Evolutionary conservation across 1,140 invertebrate species (phyloP), one percentile per base, ranked within the genome.

Genomic region (Cataglyphis hispanica): DNA sequence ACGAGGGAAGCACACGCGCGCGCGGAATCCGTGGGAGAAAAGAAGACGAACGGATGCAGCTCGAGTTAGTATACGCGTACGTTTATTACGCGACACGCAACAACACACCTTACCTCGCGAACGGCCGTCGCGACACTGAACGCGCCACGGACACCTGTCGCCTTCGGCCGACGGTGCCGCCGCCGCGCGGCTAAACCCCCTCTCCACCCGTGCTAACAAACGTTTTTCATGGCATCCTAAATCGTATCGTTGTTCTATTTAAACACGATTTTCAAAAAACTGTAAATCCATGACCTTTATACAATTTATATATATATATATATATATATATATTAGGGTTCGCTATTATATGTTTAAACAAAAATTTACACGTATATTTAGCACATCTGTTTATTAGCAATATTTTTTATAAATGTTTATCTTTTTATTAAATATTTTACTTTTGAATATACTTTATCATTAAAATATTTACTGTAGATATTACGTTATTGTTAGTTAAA

Each of bases 91-190:
- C 40, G 84, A 40, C 85, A 56, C 69, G 37, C 84, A 80, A 84
- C 89, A 88, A 90, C 90, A 64, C 91, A 86, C 92, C 94, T 91
- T 93, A 93, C 93, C 92, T 94, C 94, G 92, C 92, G 94, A 94
- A 92, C 94, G 92, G 95, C 92, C 91, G 94, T 92, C 93, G 93
- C 94, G 92, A 94, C 94, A 95, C 95, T 95, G 95, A 94, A 89
- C 81, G 83, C 72, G 87, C 81, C 90, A 84, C 91, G 91, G 92
- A 94, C 93, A 94, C 94, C 93, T 94, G 94, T 94, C 93, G 93
- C 86, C 89, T 87, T 87, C 80, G 81, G 85, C 75, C 92, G 91
- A 92, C 88, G 61, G 92, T 92, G 87, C 90, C 93, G 92, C 92
- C 94, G 86, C 93, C 94, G 86, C 60, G 87, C 92, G 92, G 92